Base-by-base conservation (phyloP, 2,797 vertebrate species). In the Rousettus madagascariensis region DNA sequence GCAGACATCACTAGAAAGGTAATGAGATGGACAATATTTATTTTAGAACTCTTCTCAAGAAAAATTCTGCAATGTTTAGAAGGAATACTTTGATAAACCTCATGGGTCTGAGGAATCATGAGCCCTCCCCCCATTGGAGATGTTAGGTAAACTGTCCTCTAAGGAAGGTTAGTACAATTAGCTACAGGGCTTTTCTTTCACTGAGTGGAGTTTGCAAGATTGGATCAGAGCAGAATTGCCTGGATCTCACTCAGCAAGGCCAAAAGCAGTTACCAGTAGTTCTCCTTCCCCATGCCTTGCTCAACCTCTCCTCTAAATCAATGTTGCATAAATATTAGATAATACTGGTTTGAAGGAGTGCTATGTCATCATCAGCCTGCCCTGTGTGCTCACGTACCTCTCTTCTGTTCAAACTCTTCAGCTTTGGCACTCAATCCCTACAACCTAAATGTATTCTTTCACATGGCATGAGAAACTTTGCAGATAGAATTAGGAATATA, bases 61-160 rank as follows among this genome's bases (percentile, higher is more conserved):
- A 86, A 95, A 71, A 57, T 63, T 10, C 63, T 78, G 9, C 26
- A 80, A 55, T 55, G 6, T 84, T 95, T 71, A 87, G 17, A 86
- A 53, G 43, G 36, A 78, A 49, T 59, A 55, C 16, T 77, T 53
- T 66, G 8, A 78, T 82, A 77, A 86, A 16, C 17, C 49, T 41
- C 17, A 22, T 38, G 12, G n/a, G 15, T 13, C 26, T 93, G 57
- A 13, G 36, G 5, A 2, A 87, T 49, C 51, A 86, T 36, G 8
- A 57, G 4, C 28, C 10, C 8, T 4, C 4, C 13, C 8, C 41
- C 4, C 2, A 16, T 1, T 5, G 10, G 36, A 46, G 46, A 13
- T 26, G 8, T 89, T 68, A 49, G 63, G 26, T 78, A 66, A 86
- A 51, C 33, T 78, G 53, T 24, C 46, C n/a, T 72, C 28, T 55